Base-by-base conservation (phyloP, 2,797 vertebrate species). In the Nannoperca obscura region DNA sequence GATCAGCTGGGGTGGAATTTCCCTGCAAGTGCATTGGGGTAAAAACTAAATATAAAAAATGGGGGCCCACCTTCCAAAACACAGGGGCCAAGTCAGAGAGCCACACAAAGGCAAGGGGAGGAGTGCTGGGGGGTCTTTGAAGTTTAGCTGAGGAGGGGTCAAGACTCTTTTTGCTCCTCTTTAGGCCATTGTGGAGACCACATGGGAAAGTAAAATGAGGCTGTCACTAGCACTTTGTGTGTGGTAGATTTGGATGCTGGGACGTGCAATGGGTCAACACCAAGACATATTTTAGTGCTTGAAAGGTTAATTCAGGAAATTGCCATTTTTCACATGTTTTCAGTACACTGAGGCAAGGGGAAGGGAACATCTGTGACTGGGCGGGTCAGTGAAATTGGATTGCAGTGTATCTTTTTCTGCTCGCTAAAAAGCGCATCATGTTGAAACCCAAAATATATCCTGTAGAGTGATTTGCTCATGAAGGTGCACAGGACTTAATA, bases 101-200 rank as follows among this genome's bases (percentile, higher is more conserved):
- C 87, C 84, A 87, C 92, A 96, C 94, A 95, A 95, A 95, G 74
- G 88, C 71, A 1, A 72, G 82, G 82, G 89, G 94, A 90, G 90
- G 91, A 85, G 89, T 67, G 76, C 53, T 84, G 81, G 84, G 81
- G 81, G 70, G 85, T 76, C 85, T 93, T 93, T 94, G 92, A 93
- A 93, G 92, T 90, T 58, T 52, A 69, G 80, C 71, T 58, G 78
- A 88, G 89, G 75, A 89, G 81, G 86, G 92, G 91, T 93, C 89
- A 84, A 80, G 76, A 54, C 87, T 90, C 76, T 82, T 83, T 90
- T 57, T 71, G 74, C 86, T 78, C 87, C 81, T 92, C 84, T 86
- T 91, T 80, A 71, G 59, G 71, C 86, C 75, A 83, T 92, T 92
- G 86, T 88, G 57, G 65, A 36, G 74, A 71, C 72, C 92, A 91